Evolutionary conservation across 92 coral and sea anemone genomes (phyloP), one percentile per base, ranked within the genome.

Genomic region (Actinernus sp.): DNA sequence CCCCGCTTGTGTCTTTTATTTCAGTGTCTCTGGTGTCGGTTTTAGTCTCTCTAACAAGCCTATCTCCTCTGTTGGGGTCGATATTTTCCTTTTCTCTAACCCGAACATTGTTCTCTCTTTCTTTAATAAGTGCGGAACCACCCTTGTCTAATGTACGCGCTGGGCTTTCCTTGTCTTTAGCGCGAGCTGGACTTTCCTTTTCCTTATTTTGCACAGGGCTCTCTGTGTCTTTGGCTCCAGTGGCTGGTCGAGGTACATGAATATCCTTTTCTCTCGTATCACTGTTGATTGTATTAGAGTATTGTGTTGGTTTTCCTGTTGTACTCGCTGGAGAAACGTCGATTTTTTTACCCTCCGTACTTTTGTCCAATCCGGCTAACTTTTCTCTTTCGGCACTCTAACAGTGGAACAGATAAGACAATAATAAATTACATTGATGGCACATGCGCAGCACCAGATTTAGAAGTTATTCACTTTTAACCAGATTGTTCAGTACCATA

Each of bases 311-410:
- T 37, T 62, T 58, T 9, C 39, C 74, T 38, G 51, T 54, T 1
- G 71, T 62, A 0, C 44, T 23, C 31, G 80, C 57, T 20, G 71
- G 66, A 0, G 75, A 47, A 22, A 58, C 48, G 21, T 82, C 77
- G 45, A 40, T 41, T 19, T 63, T 31, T 14, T 65, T 63, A n/a
- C n/a, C 33, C 16, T 46, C 57, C 26, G 55, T 58, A 2, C 17
- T 23, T 65, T 65, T 49, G 30, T 61, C 72, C 31, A 11, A 34
- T 33, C 62, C 78, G 13, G 31, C 31, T 22, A 32, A 46, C 71
- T 82, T 65, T 65, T 63, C 58, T 38, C 73, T 53, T 48, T 45
- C 52, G 10, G 10, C 52, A 45, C 11, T 45, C 52, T 45, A n/a
- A n/a, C n/a, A n/a, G n/a, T n/a, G n/a, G n/a, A n/a, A n/a, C n/a